Evolutionary conservation across 2,797 vertebrate species (phyloP), one percentile per base, ranked within the genome.

Genomic region (Gymnocypris eckloni): DNA sequence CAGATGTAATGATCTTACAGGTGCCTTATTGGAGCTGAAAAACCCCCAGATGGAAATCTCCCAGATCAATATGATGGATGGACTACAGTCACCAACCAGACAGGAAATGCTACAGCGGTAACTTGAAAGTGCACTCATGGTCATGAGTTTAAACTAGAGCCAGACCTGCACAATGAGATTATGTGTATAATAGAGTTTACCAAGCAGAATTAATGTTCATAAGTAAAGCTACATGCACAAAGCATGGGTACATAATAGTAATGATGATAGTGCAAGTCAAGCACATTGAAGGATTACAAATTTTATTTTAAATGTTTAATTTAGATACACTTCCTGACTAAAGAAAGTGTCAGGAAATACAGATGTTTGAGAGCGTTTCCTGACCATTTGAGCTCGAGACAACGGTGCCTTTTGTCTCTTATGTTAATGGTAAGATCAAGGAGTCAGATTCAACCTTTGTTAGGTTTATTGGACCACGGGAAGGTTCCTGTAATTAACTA

Each of bases 1-100:
- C 16, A 43, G 37, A 54, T 82, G 39, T n/a, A 75, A 61, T 76
- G 25, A 39, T 66, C 73, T 77, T 37, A 67, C 13, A 69, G 33
- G 25, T 39, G 28, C 56, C 20, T 64, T 28, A 28, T 7, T 25
- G 20, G 33, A 50, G 20, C 43, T 50, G 18, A 67, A 76, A 39
- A 59, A 76, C 0, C 64, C 59, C 18, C 45, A 16, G 28, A 76
- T 43, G 41, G 81, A 75, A 75, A 75, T 83, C 25, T 64, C 15
- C 78, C 41, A 66, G 43, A 83, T 50, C 81, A 66, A 66, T 67
- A n/a, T 39, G 73, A 83, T 77, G 25, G 59, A 76, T 83, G 82
- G 9, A 64, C 28, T 75, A 48, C 28, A 66, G 45, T 39, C 33
- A 33, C 28, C 28, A 33, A 18, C 82, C 48, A 33, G 52, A 61